These are phyloP conservation scores for Gerris buenoi DNA, from an alignment of 1,140 invertebrate species.

Conservation along the genomic window DNA sequence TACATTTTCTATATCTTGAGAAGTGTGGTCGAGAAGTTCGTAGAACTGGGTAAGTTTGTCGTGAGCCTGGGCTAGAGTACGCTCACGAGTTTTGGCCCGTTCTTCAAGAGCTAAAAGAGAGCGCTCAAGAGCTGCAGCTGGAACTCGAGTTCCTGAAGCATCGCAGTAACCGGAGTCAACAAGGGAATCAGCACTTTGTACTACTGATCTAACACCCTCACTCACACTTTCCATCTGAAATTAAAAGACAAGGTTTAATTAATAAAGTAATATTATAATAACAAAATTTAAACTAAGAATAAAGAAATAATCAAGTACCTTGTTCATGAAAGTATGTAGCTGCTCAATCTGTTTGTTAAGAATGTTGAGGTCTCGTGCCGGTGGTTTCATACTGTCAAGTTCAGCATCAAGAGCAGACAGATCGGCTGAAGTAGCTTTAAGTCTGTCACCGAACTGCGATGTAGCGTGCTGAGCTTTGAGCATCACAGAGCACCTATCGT, in stretches of 20 bases:
- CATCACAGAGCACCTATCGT: slow-evolving; percentile 61
- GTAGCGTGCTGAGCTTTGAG: slow-evolving; percentile 76
- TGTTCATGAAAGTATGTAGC: slow-evolving; percentile 47
- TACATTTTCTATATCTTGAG: neutral
- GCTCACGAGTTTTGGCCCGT: slow-evolving; percentile 52
- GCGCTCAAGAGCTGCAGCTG: slow-evolving; percentile 60
- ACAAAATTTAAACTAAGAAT: too few species aligned
- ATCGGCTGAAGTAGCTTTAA: slow-evolving; percentile 59
- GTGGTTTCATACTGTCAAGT: slow-evolving; percentile 65
- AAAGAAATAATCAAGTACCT: too few species aligned
- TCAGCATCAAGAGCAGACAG: slow-evolving; percentile 66
- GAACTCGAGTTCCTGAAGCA: slow-evolving; percentile 55
- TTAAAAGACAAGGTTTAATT: slow-evolving; percentile 10
- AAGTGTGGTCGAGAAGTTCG: neutral
- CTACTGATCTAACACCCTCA: slow-evolving; percentile 51
- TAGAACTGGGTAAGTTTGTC: slow-evolving; percentile 25
- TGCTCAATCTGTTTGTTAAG: slow-evolving; percentile 75
- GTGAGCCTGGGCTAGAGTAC: slow-evolving; percentile 55
- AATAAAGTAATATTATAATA: too few species aligned
- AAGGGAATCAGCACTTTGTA: slow-evolving; percentile 55
- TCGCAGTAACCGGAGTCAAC: slow-evolving; percentile 71
- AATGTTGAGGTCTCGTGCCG: slow-evolving; percentile 70
- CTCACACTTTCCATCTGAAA: slow-evolving; percentile 40
- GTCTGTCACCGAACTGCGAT: slow-evolving; percentile 67
- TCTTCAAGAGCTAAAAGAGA: slow-evolving; percentile 66